Evolutionary conservation across 2,888 invertebrate species (phyloP), one percentile per base, ranked within the genome.

Genomic region (Rhingia rostrata): DNA sequence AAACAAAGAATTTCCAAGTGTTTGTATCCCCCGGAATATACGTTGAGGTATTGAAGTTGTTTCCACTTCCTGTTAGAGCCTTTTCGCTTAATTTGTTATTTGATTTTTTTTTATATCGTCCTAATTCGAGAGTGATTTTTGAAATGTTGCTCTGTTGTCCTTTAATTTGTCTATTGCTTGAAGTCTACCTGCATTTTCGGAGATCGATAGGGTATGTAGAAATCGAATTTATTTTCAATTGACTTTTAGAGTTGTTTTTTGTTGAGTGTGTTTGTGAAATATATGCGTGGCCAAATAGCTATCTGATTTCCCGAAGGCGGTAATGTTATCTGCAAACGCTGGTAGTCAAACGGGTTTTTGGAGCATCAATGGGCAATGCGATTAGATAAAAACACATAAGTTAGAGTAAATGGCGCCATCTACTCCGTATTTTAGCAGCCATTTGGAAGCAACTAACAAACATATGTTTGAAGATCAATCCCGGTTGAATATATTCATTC

Each of bases 1-100:
- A 78, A 47, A 9, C 14, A 47, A 54, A 54, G 22, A 61, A 61
- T 35, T 45, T 22, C 22, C 22, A 22, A 22, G 22, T 22, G 22
- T 22, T 22, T 22, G 22, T 22, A 22, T 22, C 22, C 22, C 10
- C 72, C 37, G 9, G 56, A 49, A 37, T 56, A n/a, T 30, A 63
- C 22, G 22, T 69, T 47, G 39, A 70, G 47, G 67, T 63, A 56
- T 66, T 73, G 61, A 73, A 79, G 80, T 47, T 41, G 69, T 69
- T 74, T 83, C 56, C 37, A 80, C 80, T 84, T 84, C 83, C 83
- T 84, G 83, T 84, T 60, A 45, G 64, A 63, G 53, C 51, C 67
- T 67, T 67, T 77, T 54, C 63, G 63, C 58, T 69, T 73, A 78
- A 56, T 78, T 78, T 63, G 54, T 70, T 72, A 22, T 58, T 69